These are phyloP conservation scores for Solea senegalensis DNA, from an alignment of 2,113 vertebrate species.

Conservation along the genomic window DNA sequence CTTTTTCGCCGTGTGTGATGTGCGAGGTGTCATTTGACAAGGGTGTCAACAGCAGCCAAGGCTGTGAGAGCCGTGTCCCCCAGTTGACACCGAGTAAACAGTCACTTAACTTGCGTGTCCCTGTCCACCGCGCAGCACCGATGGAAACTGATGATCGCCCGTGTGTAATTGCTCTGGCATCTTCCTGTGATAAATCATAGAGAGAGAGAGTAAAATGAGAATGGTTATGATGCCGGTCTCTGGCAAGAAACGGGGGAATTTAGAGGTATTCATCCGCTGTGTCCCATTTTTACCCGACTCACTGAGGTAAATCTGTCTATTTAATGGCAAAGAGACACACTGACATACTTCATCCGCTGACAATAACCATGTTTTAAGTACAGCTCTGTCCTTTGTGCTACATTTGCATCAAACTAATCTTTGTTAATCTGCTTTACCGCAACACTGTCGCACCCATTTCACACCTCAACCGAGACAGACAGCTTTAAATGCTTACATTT, in stretches of 20 bases:
- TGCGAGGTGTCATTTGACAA: slow-evolving; percentile 48
- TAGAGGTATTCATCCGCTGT: slow-evolving; percentile 26
- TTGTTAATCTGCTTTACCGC: slow-evolving; percentile 66
- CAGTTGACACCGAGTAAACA: slow-evolving; percentile 64
- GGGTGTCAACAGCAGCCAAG: slow-evolving; percentile 40
- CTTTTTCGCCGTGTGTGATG: slow-evolving; percentile 20
- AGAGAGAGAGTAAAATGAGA: slow-evolving; percentile 31
- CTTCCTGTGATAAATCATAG: slow-evolving; percentile 35
- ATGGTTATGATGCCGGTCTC: slow-evolving; percentile 7
- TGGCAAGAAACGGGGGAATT: slow-evolving; percentile 35
- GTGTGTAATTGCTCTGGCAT: slow-evolving; percentile 65
- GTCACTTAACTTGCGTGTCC: slow-evolving; percentile 57
- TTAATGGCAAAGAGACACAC: background rate
- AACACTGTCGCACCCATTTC: slow-evolving; percentile 56
- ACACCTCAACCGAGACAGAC: slow-evolving; percentile 40
- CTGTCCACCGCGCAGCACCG: slow-evolving; percentile 53
- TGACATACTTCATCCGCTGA: slow-evolving; percentile 6
- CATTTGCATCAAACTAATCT: slow-evolving; percentile 70
- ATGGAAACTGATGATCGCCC: slow-evolving; percentile 64
- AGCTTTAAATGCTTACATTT: slow-evolving; percentile 40
- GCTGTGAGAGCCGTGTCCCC: slow-evolving; percentile 49
- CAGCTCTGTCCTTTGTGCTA: slow-evolving; percentile 37
- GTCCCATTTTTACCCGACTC: background rate
- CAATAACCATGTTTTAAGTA: slow-evolving; percentile 17
- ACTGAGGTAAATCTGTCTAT: slow-evolving; percentile 12